Evolutionary conservation across 1,140 invertebrate genomes (phyloP).

Genomic region (Pomacea maculata): DNA sequence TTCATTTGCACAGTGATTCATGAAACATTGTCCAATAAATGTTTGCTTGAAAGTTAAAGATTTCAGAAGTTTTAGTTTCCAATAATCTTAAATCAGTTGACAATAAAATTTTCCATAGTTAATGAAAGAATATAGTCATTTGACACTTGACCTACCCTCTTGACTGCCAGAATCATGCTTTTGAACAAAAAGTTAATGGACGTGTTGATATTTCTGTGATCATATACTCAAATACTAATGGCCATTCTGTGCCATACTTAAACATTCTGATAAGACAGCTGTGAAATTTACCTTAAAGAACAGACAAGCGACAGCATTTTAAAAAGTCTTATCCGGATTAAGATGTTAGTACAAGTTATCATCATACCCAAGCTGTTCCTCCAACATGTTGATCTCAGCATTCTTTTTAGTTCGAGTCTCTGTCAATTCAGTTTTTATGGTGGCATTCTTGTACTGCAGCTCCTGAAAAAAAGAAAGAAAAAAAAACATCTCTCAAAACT

Average conservation of each 20-base stretch:
- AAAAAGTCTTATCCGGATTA: neutral
- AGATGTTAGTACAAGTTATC: neutral
- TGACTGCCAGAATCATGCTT: too few species aligned
- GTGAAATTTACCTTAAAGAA: neutral
- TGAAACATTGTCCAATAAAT: too few species aligned
- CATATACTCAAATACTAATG: too few species aligned
- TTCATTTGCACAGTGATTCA: too few species aligned
- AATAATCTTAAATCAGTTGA: too few species aligned
- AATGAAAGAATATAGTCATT: too few species aligned
- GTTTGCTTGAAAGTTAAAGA: too few species aligned
- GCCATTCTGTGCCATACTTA: neutral
- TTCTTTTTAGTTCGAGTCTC: constrained; percentile 49
- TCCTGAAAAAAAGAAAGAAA: constrained; percentile 37
- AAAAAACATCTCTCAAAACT: neutral
- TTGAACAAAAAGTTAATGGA: too few species aligned
- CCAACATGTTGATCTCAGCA: constrained; percentile 48
- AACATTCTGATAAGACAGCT: neutral
- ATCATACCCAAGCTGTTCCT: constrained; percentile 53
- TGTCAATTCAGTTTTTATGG: constrained; percentile 42
- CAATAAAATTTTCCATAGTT: too few species aligned
- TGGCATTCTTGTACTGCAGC: constrained; percentile 49
- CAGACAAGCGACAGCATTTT: neutral
- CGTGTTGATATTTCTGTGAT: neutral
- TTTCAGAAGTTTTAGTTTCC: too few species aligned
- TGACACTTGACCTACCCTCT: too few species aligned